Evolutionary conservation across 2,888 invertebrate species (phyloP), one percentile per base, ranked within the genome.

Genomic region (Lypha dubia): DNA sequence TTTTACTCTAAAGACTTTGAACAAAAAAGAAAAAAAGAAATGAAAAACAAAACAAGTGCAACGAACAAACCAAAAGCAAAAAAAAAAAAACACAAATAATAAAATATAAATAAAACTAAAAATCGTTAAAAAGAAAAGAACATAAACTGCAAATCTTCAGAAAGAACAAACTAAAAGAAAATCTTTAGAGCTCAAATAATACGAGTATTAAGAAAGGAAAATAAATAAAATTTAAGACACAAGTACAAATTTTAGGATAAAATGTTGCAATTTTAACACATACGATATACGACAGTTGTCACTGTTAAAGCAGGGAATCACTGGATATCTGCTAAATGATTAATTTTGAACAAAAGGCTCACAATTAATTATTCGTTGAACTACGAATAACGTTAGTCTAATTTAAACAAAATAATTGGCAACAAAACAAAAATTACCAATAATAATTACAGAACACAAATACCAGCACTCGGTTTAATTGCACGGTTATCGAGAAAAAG

Each of bases 101-200:
- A 22, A 62, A 73, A 79, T 49, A 49, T 73, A 73, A 73, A 79
- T 58, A 79, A 58, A 73, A 58, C 56, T 65, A 28, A 65, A 71
- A 79, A 73, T 73, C 71, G 22, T 73, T 79, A 46, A 46, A 32
- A 51, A 22, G 20, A 73, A 79, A 67, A 56, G 46, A 65, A 71
- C 46, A 79, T 20, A 62, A n/a, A 75, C 6, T 15, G 38, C 24
- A 75, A 68, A 77, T 51, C 58, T 38, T 76, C 0, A 58, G 56
- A 56, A 51, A 56, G 44, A n/a, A 49, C 7, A 62, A 73, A 68
- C 3, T 22, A 65, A 56, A 32, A 68, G 41, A 68, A 75, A 79
- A 62, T 76, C 60, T 65, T 67, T 67, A 60, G 28, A 70, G 32
- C 20, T 65, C 17, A 70, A 65, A 71, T 60, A 49, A 38, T 71